These are phyloP conservation scores for Ptilonorhynchus violaceus DNA, from an alignment of 2,113 vertebrate species.

Conservation along the genomic window DNA sequence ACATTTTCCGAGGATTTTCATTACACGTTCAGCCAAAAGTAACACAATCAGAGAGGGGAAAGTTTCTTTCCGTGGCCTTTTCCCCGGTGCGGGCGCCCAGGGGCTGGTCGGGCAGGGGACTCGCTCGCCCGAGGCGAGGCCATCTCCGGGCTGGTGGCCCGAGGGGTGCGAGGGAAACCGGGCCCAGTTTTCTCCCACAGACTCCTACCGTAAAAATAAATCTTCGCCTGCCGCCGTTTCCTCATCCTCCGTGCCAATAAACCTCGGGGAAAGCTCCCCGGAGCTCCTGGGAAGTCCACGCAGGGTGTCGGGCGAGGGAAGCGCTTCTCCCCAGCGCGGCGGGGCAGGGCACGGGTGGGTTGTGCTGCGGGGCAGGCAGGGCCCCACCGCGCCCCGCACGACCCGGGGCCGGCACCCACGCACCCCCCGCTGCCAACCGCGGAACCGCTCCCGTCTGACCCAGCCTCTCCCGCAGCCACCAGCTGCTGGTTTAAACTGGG, in stretches of 20 bases:
- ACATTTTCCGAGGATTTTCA: constrained; percentile 66
- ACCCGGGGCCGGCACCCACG: background rate
- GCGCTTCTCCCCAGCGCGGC: background rate
- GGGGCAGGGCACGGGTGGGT: background rate
- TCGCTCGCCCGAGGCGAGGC: background rate
- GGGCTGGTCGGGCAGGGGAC: background rate
- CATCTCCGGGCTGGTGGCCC: background rate
- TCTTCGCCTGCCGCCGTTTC: background rate
- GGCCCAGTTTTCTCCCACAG: background rate
- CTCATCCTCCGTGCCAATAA: background rate
- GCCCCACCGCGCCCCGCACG: background rate
- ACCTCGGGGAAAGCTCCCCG: background rate
- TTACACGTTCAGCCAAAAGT: constrained; percentile 46
- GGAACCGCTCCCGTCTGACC: background rate
- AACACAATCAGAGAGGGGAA: constrained; percentile 47
- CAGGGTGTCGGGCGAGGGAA: background rate
- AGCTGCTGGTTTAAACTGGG: background rate
- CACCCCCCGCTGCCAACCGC: too few species aligned
- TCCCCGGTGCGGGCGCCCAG: background rate
- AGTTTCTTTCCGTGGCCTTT: constrained; percentile 50
- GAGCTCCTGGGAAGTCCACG: background rate
- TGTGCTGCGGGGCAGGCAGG: background rate
- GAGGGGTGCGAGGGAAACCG: background rate
- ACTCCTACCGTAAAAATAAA: constrained; percentile 9
- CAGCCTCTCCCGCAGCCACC: background rate